phyloP scores from a whole-genome alignment of 2,113 vertebrate species.

The Crotalus horridus region DNA sequence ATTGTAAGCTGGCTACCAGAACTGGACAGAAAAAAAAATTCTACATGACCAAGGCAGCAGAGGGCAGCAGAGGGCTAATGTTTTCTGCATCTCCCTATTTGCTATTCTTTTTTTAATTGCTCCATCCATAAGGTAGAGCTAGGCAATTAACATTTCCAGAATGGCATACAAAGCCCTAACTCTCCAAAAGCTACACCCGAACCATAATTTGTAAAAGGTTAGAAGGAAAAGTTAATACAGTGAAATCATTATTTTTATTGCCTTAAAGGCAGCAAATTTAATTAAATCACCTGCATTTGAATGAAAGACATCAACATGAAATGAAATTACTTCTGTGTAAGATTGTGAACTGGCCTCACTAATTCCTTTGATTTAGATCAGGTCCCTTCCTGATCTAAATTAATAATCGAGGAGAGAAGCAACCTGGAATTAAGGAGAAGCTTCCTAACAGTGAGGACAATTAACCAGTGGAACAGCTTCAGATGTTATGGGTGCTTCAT shows the following conservation, averaged over 20 bases:
- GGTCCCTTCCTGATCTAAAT: not conserved
- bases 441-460: no score
- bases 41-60: not conserved
- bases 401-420: no score
- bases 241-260: not conserved
- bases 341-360: not conserved
- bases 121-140: not conserved
- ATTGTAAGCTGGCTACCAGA: not conserved
- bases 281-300: not conserved
- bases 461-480: no score
- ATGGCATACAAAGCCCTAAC: not conserved
- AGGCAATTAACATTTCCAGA: not conserved
- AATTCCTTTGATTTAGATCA: not conserved
- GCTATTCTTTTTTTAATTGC: not conserved
- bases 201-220: not conserved
- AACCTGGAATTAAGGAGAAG: no score
- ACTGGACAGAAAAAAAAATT: not conserved
- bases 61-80: not conserved
- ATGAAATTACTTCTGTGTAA: not conserved
- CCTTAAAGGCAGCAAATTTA: not conserved
- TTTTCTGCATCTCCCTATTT: not conserved
- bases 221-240: not conserved
- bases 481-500: no score
- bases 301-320: not conserved
- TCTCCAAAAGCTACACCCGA: not conserved